phyloP scores from a whole-genome alignment of 2,797 vertebrate species.

The Poecilia gillii region DNA sequence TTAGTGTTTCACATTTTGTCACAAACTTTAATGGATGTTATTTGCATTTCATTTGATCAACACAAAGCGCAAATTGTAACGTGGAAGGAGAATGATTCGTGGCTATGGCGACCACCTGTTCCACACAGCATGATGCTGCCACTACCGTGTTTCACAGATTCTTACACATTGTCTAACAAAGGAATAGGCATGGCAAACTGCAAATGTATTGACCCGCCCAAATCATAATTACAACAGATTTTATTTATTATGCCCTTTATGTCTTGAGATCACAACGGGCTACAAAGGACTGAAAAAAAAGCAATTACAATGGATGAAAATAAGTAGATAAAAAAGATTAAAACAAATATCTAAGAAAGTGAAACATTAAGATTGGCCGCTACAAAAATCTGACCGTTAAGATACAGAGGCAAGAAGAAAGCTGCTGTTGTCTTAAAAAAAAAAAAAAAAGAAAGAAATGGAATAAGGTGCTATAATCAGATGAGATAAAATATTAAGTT shows the following conservation, averaged over 20 bases:
- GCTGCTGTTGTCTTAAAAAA: neutral
- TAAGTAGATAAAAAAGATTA: no score
- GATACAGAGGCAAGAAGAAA: neutral
- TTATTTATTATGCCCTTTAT: no score
- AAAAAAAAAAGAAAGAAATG: neutral
- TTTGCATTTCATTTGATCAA: neutral
- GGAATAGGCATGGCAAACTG: no score
- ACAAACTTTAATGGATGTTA: neutral
- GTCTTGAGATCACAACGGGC: no score
- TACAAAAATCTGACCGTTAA: neutral
- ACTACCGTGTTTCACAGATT: neutral
- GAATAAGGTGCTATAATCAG: neutral
- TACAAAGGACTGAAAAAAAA: no score
- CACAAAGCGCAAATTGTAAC: neutral
- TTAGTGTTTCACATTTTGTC: neutral
- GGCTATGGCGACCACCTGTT: neutral
- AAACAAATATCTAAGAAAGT: no score
- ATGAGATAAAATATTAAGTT: neutral
- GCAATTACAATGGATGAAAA: no score
- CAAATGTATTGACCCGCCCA: no score
- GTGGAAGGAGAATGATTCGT: neutral
- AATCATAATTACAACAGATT: no score
- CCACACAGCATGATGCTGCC: conserved; percentile 3
- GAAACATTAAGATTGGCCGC: neutral
- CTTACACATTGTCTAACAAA: no score